Base-by-base conservation (phyloP, 1,140 invertebrate genomes). In the Contarinia nasturtii region DNA sequence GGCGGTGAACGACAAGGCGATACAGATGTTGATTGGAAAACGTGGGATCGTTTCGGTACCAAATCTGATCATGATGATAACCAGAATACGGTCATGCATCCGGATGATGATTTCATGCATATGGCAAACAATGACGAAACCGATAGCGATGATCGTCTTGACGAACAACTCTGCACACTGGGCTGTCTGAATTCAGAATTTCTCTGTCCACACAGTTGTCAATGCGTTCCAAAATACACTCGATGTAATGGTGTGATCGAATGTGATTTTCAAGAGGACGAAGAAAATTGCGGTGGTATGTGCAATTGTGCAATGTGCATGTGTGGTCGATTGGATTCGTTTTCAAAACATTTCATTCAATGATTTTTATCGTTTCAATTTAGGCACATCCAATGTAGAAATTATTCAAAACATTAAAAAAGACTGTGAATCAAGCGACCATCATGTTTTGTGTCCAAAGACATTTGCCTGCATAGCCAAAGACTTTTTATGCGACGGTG, bases 401-500 rank as follows among this genome's bases (percentile, higher is more conserved):
- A 56, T 56, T 44, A 52, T 61, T 57, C 56, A 60, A 22, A 59
- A 59, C 44, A 68, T 73, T 48, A 66, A 66, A 7, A 67, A 69
- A 12, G 70, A 71, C 27, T 72, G 71, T 37, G 71, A 76, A 46
- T 71, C 72, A 53, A 63, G 66, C 14, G 69, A 73, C 1, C 69
- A 75, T 47, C 68, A 74, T 43, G 68, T 79, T 1, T 65, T 75
- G 33, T 86, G 82, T 57, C 79, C 79, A 0, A 67, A 65, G 43
- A 79, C 80, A 10, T 72, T 71, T 46, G 73, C 72, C 33, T 90
- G 86, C 61, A 85, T 90, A 49, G 73, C 73, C 14, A 71, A 76
- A 47, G 70, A 79, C 2, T 86, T 81, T 79, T 63, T 81, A 1
- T 90, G 86, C 61, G 83, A 83, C 57, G 76, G 78, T 2, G 61